Base-by-base conservation (phyloP, 2,113 vertebrate genomes). In the Eretmochelys imbricata region DNA sequence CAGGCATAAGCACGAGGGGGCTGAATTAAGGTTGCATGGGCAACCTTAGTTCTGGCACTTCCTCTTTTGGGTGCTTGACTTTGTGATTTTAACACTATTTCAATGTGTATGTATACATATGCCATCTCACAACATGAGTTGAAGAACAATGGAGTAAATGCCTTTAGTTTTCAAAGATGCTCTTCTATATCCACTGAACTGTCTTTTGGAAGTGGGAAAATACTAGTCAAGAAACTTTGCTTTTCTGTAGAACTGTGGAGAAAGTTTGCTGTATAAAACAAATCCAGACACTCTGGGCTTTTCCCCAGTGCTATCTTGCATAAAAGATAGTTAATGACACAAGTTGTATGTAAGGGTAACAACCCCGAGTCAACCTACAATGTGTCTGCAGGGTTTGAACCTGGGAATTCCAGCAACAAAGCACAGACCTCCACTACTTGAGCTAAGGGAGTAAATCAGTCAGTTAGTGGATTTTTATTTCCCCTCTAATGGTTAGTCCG, bases 151-250 rank as follows among this genome's bases (percentile, higher is more conserved):
- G 10, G 27, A 31, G 10, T 49, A 48, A 27, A 80, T 31, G 27
- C 48, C 78, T 2, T 4, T 2, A 75, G 13, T 57, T 57, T 57
- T 10, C 55, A 57, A 59, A 59, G 57, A 12, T 59, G 57, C 25
- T 59, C 57, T 59, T 59, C 57, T 59, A 29, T 59, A 59, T 27
- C 57, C 57, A 59, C 57, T 59, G 27, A 29, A 59, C 27, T 13
- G 27, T 29, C 57, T 59, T 29, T 31, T 31, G 3, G 0, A 20
- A 14, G 10, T 11, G 4, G 3, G 12, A 3, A 12, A 24, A 59
- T 69, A 49, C 2, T 27, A 59, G 57, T 59, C 11, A 59, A 59
- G 31, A 59, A 29, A 13, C 48, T 55, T n/a, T 24, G 2, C 5
- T 82, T 80, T 62, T 59, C 31, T 81, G 5, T 20, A 53, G 35